Evolutionary conservation across 2,888 invertebrate genomes (phyloP), one percentile per base, ranked within the genome.

Genomic region (Acrocyrtus sp.): DNA sequence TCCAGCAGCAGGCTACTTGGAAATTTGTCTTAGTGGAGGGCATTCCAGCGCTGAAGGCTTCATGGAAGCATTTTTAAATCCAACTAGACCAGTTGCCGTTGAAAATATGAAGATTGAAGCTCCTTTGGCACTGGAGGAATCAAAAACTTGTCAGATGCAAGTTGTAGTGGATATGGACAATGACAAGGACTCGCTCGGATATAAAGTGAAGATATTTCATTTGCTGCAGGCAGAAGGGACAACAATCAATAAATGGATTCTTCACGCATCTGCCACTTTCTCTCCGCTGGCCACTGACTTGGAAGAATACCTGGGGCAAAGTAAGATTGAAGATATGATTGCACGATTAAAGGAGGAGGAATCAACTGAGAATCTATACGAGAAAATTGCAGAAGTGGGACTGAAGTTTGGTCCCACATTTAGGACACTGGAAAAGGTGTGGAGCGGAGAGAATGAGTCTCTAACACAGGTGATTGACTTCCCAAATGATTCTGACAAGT

Each of bases 1-100:
- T 48, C 75, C 75, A 1, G 75, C 51, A 6, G 75, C 75, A 8
- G 75, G 57, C 3, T 75, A 57, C 47, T 29, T 75, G 21, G 75
- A 75, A 54, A 70, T 69, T 15, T 53, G 50, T 22, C 17, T 76
- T 22, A 53, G 66, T 4, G 76, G 62, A 6, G 73, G 75, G 15
- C 50, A 73, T 27, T 45, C 61, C 17, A 53, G 34, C 15, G 54
- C 45, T 1, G 54, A 58, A 29, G 69, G 48, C 15, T 66, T 65
- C 57, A 17, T 51, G 19, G 57, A 51, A 24, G 39, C 48, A 10
- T 56, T 62, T 21, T 17, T 57, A 4, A 54, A 39, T 22, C 63
- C 63, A 29, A 51, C 61, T 10, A 22, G 61, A n/a, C 69, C 76
- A 0, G 39, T 76, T 2, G 60, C 53, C 3, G 29, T 76, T 4